These are phyloP conservation scores for Cyaniris semiargus DNA, from an alignment of 2,888 invertebrate species.

Conservation along the genomic window DNA sequence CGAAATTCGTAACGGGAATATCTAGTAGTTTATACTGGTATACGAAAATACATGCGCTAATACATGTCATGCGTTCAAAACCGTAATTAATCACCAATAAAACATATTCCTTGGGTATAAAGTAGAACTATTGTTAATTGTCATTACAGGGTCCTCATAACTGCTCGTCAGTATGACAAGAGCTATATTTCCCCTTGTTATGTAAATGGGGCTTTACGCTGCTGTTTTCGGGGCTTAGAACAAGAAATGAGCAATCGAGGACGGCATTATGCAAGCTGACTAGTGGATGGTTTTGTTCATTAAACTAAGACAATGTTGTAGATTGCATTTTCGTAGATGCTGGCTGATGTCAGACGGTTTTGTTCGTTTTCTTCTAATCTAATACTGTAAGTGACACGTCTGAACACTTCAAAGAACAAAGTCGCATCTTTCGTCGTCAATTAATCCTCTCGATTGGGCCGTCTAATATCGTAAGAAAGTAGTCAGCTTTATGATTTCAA, in stretches of 20 bases:
- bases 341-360: background rate
- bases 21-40: background rate
- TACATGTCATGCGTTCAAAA: background rate
- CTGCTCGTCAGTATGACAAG: slow-evolving; percentile 23
- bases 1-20: no score
- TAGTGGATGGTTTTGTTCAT: background rate
- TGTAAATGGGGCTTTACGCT: slow-evolving; percentile 21
- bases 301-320: background rate
- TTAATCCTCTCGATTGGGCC: no score
- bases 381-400: no score
- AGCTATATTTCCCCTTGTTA: slow-evolving; percentile 26
- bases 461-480: no score
- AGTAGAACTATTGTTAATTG: slow-evolving; percentile 13
- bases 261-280: background rate
- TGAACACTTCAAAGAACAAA: no score
- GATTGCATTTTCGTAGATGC: background rate
- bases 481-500: no score
- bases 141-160: slow-evolving; percentile 13
- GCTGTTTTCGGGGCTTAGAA: slow-evolving; percentile 19
- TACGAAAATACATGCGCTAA: background rate
- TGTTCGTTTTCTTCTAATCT: no score
- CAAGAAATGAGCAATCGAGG: slow-evolving; percentile 16
- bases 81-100: slow-evolving; percentile 17
- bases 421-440: no score
- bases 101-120: background rate